Evolutionary conservation across 2,797 vertebrate species (phyloP).

Genomic region (Pseudochirops cupreus): DNA sequence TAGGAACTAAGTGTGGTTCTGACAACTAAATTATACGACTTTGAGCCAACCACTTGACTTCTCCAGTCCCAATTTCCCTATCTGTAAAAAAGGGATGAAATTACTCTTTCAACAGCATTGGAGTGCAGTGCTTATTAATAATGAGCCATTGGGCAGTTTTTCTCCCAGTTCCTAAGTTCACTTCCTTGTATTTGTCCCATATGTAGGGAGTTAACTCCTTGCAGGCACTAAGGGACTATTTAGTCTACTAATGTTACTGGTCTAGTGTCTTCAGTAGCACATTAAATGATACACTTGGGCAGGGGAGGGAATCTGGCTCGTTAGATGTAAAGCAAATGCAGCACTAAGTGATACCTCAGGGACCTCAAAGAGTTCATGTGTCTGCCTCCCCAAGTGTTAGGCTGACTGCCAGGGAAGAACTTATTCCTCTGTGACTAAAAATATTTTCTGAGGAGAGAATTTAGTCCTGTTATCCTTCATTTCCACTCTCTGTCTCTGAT

Average conservation of each 20-base stretch:
- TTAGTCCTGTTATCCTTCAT: neutral
- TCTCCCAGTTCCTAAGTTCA: constrained; percentile 25
- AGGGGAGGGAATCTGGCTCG: neutral
- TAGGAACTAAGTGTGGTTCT: constrained; percentile 34
- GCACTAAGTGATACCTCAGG: constrained; percentile 23
- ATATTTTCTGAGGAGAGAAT: neutral
- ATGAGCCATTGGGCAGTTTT: constrained; percentile 7
- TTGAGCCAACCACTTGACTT: constrained; percentile 32
- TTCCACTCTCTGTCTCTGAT: neutral
- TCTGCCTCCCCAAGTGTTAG: neutral
- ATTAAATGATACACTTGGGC: constrained; percentile 17
- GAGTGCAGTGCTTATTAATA: constrained; percentile 28
- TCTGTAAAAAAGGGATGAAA: constrained; percentile 32
- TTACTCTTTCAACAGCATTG: constrained; percentile 36
- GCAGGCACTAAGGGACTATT: constrained; percentile 22
- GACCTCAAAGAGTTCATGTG: constrained; percentile 40
- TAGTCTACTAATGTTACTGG: constrained; percentile 30
- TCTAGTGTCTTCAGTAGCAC: constrained; percentile 48
- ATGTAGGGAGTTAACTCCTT: constrained; percentile 57
- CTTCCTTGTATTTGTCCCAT: constrained; percentile 2
- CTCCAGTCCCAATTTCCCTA: constrained; percentile 52
- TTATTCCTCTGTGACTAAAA: neutral
- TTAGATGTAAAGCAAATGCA: constrained; percentile 11
- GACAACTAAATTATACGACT: constrained; percentile 25
- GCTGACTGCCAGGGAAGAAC: constrained; percentile 41